Evolutionary conservation across 2,888 invertebrate genomes (phyloP).

Genomic region (Cryptocephalus primarius): DNA sequence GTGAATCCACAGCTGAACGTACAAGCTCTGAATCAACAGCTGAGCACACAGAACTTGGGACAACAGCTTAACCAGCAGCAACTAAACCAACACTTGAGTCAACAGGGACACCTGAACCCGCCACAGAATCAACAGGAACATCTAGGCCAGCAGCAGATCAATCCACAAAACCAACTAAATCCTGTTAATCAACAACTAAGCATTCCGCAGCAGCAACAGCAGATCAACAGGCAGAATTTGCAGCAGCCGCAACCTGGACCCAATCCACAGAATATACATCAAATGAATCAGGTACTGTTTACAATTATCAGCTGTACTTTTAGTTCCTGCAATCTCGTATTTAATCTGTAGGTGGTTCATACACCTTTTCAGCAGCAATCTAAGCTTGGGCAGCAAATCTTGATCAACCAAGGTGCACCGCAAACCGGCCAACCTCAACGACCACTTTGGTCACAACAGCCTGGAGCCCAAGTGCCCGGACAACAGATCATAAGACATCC

Average conservation of each 20-base stretch:
- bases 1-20: conserved; percentile 14
- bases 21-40: conserved; percentile 19
- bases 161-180: conserved; percentile 12
- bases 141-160: conserved; percentile 2
- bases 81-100: conserved; percentile 12
- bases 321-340: not conserved
- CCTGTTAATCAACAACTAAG: conserved; percentile 19
- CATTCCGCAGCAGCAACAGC: conserved; percentile 14
- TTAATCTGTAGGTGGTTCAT: conserved; percentile 18
- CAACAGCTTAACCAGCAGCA: conserved; percentile 23
- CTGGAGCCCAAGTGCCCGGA: conserved; percentile 22
- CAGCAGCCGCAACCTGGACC: conserved; percentile 29
- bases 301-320: not conserved
- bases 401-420: conserved; percentile 25
- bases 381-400: conserved; percentile 11
- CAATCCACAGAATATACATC: conserved; percentile 15
- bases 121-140: conserved; percentile 7
- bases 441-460: conserved; percentile 25
- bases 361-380: conserved; percentile 18
- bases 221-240: conserved; percentile 28
- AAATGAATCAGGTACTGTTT: conserved; percentile 13
- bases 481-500: conserved; percentile 41
- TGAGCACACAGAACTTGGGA: conserved; percentile 19
- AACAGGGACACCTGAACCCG: conserved; percentile 10
- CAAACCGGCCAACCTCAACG: conserved; percentile 11